Evolutionary conservation across 2,113 vertebrate genomes (phyloP).

Genomic region (Bostrychus sinensis): DNA sequence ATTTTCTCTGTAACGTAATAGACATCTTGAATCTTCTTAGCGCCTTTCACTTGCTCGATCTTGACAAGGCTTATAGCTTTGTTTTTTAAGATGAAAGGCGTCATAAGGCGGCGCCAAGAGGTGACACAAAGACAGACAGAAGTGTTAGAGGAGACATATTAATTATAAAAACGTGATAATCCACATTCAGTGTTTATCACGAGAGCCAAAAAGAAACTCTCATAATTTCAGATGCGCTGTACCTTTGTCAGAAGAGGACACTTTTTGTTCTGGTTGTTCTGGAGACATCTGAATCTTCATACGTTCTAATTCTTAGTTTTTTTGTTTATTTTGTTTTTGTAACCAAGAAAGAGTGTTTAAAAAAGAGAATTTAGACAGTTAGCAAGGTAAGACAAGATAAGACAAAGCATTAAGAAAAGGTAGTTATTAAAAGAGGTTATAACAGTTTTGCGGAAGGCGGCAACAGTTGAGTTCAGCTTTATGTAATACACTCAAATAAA

Average conservation of each 20-base stretch:
- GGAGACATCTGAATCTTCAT: conserved; percentile 49
- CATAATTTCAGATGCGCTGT: conserved; percentile 16
- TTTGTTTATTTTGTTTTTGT: conserved; percentile 52
- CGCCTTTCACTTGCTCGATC: conserved; percentile 21
- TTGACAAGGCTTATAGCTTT: conserved; percentile 30
- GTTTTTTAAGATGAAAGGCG: conserved; percentile 65
- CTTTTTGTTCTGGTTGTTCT: conserved; percentile 30
- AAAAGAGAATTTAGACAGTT: conserved; percentile 28
- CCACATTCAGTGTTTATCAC: conserved; percentile 29
- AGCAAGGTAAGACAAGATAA: conserved; percentile 23
- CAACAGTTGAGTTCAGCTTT: conserved; percentile 17
- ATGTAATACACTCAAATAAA: neutral
- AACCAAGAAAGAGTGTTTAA: conserved; percentile 34
- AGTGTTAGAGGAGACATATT: conserved; percentile 46
- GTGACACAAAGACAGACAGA: conserved; percentile 63
- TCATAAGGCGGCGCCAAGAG: conserved; percentile 70
- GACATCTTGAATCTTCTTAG: conserved; percentile 43
- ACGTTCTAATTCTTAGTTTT: conserved; percentile 47
- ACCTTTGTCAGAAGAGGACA: conserved; percentile 63
- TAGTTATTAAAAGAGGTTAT: neutral
- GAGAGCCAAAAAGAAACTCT: conserved; percentile 22
- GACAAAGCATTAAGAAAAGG: neutral
- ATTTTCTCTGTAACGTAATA: conserved; percentile 16
- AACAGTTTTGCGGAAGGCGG: neutral
- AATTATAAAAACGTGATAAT: conserved; percentile 33